Evolutionary conservation across 1,140 invertebrate species (phyloP), one percentile per base, ranked within the genome.

Genomic region (Ips nitidus): DNA sequence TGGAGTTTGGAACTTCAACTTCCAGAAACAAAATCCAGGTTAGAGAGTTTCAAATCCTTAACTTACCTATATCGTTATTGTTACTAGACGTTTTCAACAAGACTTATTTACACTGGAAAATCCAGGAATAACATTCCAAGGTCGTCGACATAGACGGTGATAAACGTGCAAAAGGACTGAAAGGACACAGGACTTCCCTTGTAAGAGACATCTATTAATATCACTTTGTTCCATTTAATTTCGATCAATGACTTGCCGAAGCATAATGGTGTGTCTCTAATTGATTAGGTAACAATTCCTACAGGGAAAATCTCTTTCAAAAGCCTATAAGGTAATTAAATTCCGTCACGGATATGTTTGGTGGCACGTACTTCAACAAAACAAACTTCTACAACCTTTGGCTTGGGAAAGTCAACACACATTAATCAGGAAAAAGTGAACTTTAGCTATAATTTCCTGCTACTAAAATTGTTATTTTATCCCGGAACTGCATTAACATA

Each of bases 401-500:
- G 22, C 22, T 22, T 22, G 22, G 0, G 22, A 22, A 22, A 22
- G 22, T 22, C 22, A 22, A 22, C 22, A 22, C 22, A 22, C 22
- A 22, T 22, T 22, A 22, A 22, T 22, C 22, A 22, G 22, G 22
- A 22, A 22, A 22, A 22, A 22, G 22, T 22, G 22, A 22, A 22
- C 22, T 22, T 22, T 22, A 22, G 22, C 22, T 22, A 22, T 22
- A 22, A 22, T 22, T 22, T 22, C 22, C 22, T 22, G 22, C 22
- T 22, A 22, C 22, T 50, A 69, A 73, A 73, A 73, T 65, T 73
- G 65, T 68, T 74, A 71, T 68, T 73, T 72, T 74, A 71, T 63
- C 68, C 66, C 72, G 65, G 72, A 70, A 70, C 69, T 70, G 56
- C 69, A 70, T 70, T 70, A 70, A 70, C 69, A 70, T 70, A 70